Base-by-base conservation (phyloP, 2,113 vertebrate genomes). In the Vulpes ferrilata region DNA sequence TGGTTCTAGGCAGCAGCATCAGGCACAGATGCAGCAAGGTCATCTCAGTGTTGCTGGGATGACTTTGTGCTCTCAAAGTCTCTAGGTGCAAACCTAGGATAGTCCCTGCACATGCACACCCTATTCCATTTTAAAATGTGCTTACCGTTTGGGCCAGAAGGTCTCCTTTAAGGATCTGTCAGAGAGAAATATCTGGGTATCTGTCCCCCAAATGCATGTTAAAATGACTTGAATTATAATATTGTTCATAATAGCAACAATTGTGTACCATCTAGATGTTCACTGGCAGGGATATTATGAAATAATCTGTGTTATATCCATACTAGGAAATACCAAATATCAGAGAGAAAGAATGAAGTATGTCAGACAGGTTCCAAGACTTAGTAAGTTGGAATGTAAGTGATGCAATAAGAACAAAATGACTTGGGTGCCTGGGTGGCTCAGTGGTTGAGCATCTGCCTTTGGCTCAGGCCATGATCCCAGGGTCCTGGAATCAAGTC, bases 291-390 rank as follows among this genome's bases (percentile, higher is more conserved):
- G 9, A 27, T 30, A 32, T 88, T 62, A 81, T 48, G 92, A 92
- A 74, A 81, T 32, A 96, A 95, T 87, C 11, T 55, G 65, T 25
- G 3, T 62, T 6, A 59, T 60, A 60, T 9, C 43, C 65, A 59
- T 78, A 32, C 43, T 60, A 93, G 15, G 25, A 94, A 90, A 90
- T 51, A 69, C 27, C 25, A 87, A 85, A 60, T 69, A 62, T 32
- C n/a, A 57, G 23, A 83, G 79, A 19, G 84, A 91, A 95, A 88
- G 25, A 95, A 96, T 93, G 7, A 96, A 91, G 15, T 32, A 60
- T 69, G 51, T 93, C 32, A 91, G 87, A 88, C 9, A 73, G 57
- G 32, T 25, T 30, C 48, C 48, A 86, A 90, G 71, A 80, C 1
- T 90, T 80, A 89, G 25, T 38, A 89, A 93, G 30, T 80, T 95